Conservation (phyloP, 2,797 vertebrate genomes). For the Gastrophryne carolinensis region DNA sequence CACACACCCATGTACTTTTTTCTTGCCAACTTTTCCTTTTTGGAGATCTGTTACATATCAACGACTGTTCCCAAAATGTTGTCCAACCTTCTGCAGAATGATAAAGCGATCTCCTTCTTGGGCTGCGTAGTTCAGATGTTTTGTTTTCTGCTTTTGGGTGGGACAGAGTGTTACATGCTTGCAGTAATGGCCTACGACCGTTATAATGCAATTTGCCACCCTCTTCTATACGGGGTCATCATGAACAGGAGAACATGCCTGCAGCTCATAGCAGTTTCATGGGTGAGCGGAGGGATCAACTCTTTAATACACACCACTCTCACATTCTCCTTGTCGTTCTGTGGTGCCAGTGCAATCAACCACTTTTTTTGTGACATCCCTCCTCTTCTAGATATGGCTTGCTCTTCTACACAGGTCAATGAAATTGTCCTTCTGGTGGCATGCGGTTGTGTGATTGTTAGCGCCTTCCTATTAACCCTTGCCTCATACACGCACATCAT, state of each 20-base stretch:
- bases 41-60: conserved; percentile 38
- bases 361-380: conserved; percentile 43
- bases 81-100: background rate
- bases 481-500: conserved; percentile 21
- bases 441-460: conserved; percentile 32
- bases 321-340: conserved; percentile 26
- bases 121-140: conserved; percentile 29
- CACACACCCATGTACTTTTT: conserved; percentile 34
- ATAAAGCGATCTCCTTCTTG: conserved; percentile 19
- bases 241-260: conserved; percentile 54
- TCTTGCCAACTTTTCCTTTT: conserved; percentile 31
- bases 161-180: conserved; percentile 28
- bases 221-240: conserved; percentile 53
- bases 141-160: conserved; percentile 10
- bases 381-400: conserved; percentile 29
- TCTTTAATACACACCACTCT: conserved; percentile 24
- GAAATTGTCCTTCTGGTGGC: conserved; percentile 32
- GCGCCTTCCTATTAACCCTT: conserved; percentile 31
- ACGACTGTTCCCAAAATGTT: conserved; percentile 27
- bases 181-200: conserved; percentile 60
- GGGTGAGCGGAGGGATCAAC: conserved; percentile 52
- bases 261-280: conserved; percentile 49
- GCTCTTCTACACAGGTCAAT: conserved; percentile 11
- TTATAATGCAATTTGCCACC: conserved; percentile 58
- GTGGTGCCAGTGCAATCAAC: conserved; percentile 3